These are phyloP conservation scores for Phanerotoma sp. DNA, from an alignment of 2,888 invertebrate species.

Conservation along the genomic window DNA sequence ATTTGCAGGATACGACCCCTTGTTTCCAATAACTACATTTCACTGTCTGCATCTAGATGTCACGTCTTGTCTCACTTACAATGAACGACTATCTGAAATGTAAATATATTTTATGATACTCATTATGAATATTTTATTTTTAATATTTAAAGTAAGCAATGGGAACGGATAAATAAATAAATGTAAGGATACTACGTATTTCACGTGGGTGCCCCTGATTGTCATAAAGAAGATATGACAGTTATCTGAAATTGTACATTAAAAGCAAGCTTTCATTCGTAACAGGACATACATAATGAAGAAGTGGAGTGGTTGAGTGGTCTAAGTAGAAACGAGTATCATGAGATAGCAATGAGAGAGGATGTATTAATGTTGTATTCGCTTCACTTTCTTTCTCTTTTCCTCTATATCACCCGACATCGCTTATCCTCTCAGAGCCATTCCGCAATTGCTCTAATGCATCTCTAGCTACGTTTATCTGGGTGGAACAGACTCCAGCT, in stretches of 20 bases:
- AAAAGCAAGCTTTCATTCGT: slow-evolving; percentile 27
- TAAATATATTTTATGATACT: too few relatives aligned
- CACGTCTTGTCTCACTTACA: too few relatives aligned
- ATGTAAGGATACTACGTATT: too few relatives aligned
- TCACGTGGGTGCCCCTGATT: too few relatives aligned
- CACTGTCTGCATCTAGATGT: too few relatives aligned
- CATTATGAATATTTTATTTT: too few relatives aligned
- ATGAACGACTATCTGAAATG: too few relatives aligned
- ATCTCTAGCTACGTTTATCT: slow-evolving; percentile 39
- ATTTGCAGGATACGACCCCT: too few relatives aligned
- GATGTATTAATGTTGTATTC: slow-evolving; percentile 44
- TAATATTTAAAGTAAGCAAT: too few relatives aligned
- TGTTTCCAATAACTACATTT: too few relatives aligned
- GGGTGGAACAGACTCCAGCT: slow-evolving; percentile 33
- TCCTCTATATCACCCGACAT: slow-evolving; percentile 38
- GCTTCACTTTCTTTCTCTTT: slow-evolving; percentile 22
- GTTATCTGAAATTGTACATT: slow-evolving; percentile 23
- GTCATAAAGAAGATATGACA: slow-evolving; percentile 3
- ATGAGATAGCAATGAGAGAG: slow-evolving; percentile 28
- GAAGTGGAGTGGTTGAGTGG: slow-evolving; percentile 39
- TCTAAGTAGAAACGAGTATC: slow-evolving; percentile 23
- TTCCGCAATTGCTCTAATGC: slow-evolving; percentile 46
- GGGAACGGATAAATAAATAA: too few relatives aligned
- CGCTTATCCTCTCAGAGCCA: slow-evolving; percentile 43
- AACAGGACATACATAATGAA: slow-evolving; percentile 43